Evolutionary conservation across 2,797 vertebrate genomes (phyloP).

Genomic region (Microctenopoma stevenorrisi): DNA sequence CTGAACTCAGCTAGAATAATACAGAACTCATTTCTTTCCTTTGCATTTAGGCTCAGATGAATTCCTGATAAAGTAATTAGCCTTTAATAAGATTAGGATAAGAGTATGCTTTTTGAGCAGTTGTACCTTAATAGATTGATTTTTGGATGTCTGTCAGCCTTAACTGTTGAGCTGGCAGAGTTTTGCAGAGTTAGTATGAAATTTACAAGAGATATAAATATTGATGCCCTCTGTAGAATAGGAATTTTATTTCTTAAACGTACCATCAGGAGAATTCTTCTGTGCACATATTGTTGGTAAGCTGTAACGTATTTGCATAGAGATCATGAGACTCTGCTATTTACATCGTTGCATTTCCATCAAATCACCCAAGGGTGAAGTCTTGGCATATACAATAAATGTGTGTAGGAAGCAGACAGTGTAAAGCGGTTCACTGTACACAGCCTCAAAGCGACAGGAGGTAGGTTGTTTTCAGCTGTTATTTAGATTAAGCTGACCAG

Average conservation of each 20-base stretch:
- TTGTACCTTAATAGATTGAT: constrained; percentile 10
- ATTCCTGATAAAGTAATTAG: constrained; percentile 24
- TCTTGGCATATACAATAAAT: background rate
- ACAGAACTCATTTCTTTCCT: background rate
- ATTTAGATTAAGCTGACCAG: background rate
- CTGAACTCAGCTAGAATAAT: background rate
- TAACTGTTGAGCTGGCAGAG: constrained; percentile 6
- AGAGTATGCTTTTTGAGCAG: constrained; percentile 36
- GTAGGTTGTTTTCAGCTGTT: constrained; percentile 5
- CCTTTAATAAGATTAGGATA: constrained; percentile 27
- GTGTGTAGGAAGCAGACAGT: constrained; percentile 27
- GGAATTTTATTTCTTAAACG: background rate
- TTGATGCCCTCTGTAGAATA: background rate
- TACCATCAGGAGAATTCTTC: background rate
- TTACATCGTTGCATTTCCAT: constrained; percentile 9
- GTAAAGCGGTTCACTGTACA: background rate
- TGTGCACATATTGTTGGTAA: background rate
- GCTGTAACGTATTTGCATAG: constrained; percentile 41
- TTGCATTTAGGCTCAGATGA: background rate
- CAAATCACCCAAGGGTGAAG: constrained; percentile 7
- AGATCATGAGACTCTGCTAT: constrained; percentile 7
- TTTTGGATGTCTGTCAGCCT: constrained; percentile 6
- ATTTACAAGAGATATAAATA: background rate
- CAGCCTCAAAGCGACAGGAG: background rate
- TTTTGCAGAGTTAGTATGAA: constrained; percentile 9